Percentiles rank a stretch among this genome's conserved stretches.
These are phyloP conservation scores for Netelia inedita DNA, from an alignment of 2,888 invertebrate genomes.

Conservation along the genomic window DNA sequence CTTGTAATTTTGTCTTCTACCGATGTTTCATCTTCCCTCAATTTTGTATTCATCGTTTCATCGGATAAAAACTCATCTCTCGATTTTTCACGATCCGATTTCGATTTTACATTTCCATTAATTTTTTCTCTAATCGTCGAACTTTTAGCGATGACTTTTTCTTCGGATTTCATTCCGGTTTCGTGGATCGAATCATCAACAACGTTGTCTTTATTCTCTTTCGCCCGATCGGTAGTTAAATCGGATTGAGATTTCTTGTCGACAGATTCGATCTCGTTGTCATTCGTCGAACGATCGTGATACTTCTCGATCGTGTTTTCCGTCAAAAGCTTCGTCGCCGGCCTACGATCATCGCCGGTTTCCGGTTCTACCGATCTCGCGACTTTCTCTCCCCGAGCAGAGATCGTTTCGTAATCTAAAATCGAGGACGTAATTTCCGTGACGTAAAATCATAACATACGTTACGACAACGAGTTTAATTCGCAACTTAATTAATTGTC, in stretches of 20 bases:
- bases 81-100: not conserved
- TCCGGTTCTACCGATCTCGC: slow-evolving; percentile 49
- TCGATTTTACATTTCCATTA: slow-evolving; percentile 7
- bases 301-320: slow-evolving; percentile 19
- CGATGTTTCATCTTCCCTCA: not conserved
- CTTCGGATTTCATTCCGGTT: not conserved
- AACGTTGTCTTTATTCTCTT: not conserved
- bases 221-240: not conserved
- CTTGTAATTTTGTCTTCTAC: not conserved
- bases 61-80: not conserved
- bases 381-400: slow-evolving; percentile 56
- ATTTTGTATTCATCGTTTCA: not conserved
- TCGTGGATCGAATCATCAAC: not conserved
- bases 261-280: not conserved
- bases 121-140: not conserved
- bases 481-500: slow-evolving; percentile 8
- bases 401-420: slow-evolving; percentile 49
- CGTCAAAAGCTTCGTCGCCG: slow-evolving; percentile 42
- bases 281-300: slow-evolving; percentile 6
- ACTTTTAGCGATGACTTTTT: not conserved
- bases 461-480: not conserved
- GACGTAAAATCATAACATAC: not conserved
- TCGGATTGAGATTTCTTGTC: slow-evolving; percentile 28
- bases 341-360: slow-evolving; percentile 40
- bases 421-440: slow-evolving; percentile 57